Conservation (phyloP, 2,888 invertebrate genomes). For the Barypeithes pellucidus region DNA sequence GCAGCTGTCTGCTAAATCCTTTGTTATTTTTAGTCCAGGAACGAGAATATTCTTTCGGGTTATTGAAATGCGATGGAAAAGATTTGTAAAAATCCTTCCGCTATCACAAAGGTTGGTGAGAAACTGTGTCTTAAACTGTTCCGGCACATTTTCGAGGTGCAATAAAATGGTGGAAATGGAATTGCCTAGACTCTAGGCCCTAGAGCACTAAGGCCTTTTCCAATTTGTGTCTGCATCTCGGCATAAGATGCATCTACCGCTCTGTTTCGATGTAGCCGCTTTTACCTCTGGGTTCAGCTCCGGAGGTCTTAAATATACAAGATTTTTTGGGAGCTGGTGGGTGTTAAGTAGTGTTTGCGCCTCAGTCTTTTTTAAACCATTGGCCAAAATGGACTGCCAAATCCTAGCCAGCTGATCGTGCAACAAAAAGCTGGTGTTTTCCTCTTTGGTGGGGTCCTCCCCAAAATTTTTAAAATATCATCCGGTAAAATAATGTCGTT, state of each 20-base stretch:
- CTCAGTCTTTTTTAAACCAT: constrained; percentile 18
- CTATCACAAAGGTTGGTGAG: constrained; percentile 18
- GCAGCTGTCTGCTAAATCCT: constrained; percentile 25
- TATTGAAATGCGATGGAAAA: constrained; percentile 26
- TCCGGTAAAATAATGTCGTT: constrained; percentile 20
- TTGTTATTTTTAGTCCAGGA: constrained; percentile 26
- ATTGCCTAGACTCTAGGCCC: constrained; percentile 11
- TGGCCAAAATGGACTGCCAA: constrained; percentile 5
- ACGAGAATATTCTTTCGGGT: constrained; percentile 28
- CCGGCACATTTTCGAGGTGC: constrained; percentile 5
- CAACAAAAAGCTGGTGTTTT: constrained; percentile 3
- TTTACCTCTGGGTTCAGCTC: constrained; percentile 11
- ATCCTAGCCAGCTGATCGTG: neutral
- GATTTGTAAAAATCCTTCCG: constrained; percentile 31
- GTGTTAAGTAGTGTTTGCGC: neutral
- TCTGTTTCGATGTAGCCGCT: neutral
- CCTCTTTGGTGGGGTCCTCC: constrained; percentile 10
- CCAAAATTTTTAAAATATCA: constrained; percentile 23
- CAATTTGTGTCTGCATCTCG: constrained; percentile 9
- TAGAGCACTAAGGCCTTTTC: constrained; percentile 13
- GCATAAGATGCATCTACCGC: constrained; percentile 22
- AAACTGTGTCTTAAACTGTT: neutral
- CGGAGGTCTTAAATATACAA: constrained; percentile 4
- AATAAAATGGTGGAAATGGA: constrained; percentile 6
- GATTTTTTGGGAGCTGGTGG: constrained; percentile 4